Conservation (phyloP, 2,888 invertebrate genomes). For the Andrena praecox region DNA sequence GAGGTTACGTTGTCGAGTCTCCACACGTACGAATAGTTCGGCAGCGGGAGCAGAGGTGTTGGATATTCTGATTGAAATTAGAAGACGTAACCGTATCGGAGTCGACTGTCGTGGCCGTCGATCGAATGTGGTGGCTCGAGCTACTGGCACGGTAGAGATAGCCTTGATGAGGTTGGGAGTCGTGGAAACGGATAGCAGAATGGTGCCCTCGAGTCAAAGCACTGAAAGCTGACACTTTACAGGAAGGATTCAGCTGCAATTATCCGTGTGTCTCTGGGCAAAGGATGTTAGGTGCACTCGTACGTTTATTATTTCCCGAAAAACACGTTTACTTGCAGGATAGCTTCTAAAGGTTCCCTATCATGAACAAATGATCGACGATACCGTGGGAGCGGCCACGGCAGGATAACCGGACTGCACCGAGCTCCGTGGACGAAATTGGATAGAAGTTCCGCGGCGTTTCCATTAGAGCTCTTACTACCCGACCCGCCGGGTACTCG, state of each 20-base stretch:
- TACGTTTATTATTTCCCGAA: constrained; percentile 1
- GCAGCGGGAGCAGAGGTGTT: neutral
- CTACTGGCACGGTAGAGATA: neutral
- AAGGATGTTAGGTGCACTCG: constrained; percentile 1
- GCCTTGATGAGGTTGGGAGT: neutral
- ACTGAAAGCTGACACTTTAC: no score
- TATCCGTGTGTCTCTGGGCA: neutral
- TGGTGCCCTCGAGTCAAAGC: no score
- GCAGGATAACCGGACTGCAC: constrained; percentile 39
- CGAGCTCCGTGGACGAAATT: constrained; percentile 30
- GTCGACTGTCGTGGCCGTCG: neutral
- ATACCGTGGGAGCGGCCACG: constrained; percentile 6
- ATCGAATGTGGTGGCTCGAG: neutral
- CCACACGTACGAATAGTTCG: constrained; percentile 45
- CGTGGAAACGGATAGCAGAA: neutral
- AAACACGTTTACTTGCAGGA: neutral
- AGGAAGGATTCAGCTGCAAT: no score
- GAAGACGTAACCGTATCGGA: constrained; percentile 18
- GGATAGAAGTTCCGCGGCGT: constrained; percentile 57
- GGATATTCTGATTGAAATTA: constrained; percentile 65
- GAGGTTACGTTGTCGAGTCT: constrained; percentile 42
- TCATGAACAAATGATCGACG: constrained; percentile 35
- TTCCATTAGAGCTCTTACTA: no score
- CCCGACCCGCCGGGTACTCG: no score
- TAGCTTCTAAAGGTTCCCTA: neutral